A percentile compares a stretch with the other conserved stretches of the same genome.
Conservation (phyloP, 2,797 vertebrate species). For the Gila robusta region DNA sequence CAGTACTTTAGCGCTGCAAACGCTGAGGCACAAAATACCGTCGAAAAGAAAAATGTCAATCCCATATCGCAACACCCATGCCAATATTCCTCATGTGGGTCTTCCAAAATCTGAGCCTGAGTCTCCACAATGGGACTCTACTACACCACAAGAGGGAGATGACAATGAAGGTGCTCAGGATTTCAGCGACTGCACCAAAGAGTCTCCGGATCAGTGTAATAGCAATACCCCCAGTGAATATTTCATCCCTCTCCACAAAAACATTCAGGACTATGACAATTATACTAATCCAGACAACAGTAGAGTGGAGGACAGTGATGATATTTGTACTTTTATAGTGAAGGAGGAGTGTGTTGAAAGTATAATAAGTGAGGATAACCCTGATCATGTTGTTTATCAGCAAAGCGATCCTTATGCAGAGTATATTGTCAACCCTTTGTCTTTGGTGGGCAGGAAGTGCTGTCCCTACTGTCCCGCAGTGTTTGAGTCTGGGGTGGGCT, state of each 20-base stretch:
- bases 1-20: conserved; percentile 79
- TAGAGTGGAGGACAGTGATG: conserved; percentile 65
- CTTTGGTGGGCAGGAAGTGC: conserved; percentile 84
- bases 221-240: conserved; percentile 66
- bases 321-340: conserved; percentile 74
- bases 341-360: conserved; percentile 74
- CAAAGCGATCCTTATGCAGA: conserved; percentile 72
- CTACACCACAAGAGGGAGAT: conserved; percentile 82
- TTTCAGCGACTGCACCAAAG: conserved; percentile 34
- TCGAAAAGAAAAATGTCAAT: conserved; percentile 76
- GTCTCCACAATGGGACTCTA: conserved; percentile 81
- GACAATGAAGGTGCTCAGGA: conserved; percentile 82
- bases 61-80: conserved; percentile 86
- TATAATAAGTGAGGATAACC: conserved; percentile 69
- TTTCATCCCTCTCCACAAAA: conserved; percentile 68
- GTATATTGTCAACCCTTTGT: conserved; percentile 82
- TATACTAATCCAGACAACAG: conserved; percentile 53
- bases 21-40: conserved; percentile 67
- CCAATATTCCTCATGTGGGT: conserved; percentile 85
- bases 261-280: conserved; percentile 53
- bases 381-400: conserved; percentile 76
- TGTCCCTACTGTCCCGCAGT: conserved; percentile 92
- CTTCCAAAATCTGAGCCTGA: conserved; percentile 84
- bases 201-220: conserved; percentile 37
- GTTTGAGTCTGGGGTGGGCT: conserved; percentile 92